Base-by-base conservation (phyloP, 1,140 invertebrate genomes). In the Lycorma delicatula region DNA sequence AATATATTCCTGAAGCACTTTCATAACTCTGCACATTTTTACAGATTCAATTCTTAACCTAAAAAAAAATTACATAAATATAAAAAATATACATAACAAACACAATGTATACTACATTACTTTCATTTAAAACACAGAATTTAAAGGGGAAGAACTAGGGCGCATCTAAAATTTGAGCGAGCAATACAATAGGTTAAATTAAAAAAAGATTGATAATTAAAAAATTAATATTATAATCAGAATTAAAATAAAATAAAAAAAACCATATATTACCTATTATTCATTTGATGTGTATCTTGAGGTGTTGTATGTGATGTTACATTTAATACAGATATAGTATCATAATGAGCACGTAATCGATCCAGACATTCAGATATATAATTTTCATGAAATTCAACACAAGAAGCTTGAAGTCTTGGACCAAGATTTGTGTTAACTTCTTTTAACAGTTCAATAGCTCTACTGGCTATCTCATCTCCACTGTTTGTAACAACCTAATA, bases 401-500 rank as follows among this genome's bases (percentile, higher is more conserved):
- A 82, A 29, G 79, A 79, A 20, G 85, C 77, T 66, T 88, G 82
- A 54, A 98, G 75, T 59, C 84, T 77, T 16, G 92, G 91, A 9
- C 94, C 93, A 47, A 97, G 79, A 72, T 93, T 94, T 28, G 94
- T 96, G 66, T 89, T 93, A 51, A 94, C 91, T 77, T 96, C 93
- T 67, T 92, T 89, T 36, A 98, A 74, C 49, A 98, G 75, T 73
- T 92, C 85, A 61, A 96, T 95, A 16, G 90, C 94, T 67, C 91
- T 83, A 65, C 83, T 82, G 23, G 93, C 91, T 62, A 97, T 95
- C 65, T 96, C 92, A 67, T 97, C 93, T 12, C 82, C 81, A 62
- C 91, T 89, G 60, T 87, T 85, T 11, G 91, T 86, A 50, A 96
- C 89, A 28, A 92, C 87, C 85, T 87, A 58, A 60, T 66, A 68